Base-by-base conservation (phyloP, 2,113 vertebrate species). In the Ia io region DNA sequence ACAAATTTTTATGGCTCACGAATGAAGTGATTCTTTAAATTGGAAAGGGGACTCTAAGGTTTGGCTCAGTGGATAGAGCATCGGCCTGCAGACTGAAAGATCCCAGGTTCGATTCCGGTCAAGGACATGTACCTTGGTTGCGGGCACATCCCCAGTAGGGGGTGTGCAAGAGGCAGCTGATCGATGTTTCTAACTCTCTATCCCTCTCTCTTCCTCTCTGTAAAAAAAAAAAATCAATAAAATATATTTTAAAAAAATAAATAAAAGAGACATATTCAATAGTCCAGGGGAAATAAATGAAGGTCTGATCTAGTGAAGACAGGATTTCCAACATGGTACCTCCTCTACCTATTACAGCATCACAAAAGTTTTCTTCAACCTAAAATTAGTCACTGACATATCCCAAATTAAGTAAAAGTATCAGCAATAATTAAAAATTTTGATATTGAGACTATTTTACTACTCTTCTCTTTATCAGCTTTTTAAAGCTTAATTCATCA, bases 251-350 rank as follows among this genome's bases (percentile, higher is more conserved):
- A n/a, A n/a, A n/a, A n/a, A n/a, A n/a, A n/a, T n/a, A n/a, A n/a
- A n/a, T n/a, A n/a, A n/a, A 70, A 65, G 2, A 17, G 49, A 1
- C 4, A 9, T 9, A 18, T 14, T 69, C 32, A 32, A 11, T 10
- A 13, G 23, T 44, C 5, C 9, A 73, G 32, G 12, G 20, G 40
- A 73, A 42, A 9, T 23, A 32, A 3, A 49, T 6, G 25, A 83
- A 61, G 3, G 0, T 32, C 23, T 10, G n/a, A n/a, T 1, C 1
- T 9, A 4, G 16, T 3, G 10, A 40, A 23, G 8, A 4, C 13
- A 44, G 18, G 9, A 1, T 13, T 40, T 35, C 5, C 23, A 32
- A 14, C 44, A 63, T 20, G 18, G 16, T 16, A 25, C 2, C 7
- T 42, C 2, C 14, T 30, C 32, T 14, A 1, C 3, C 2, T 47